Conservation (phyloP, 2,888 invertebrate species). For the Synanthedon tipuliformis region DNA sequence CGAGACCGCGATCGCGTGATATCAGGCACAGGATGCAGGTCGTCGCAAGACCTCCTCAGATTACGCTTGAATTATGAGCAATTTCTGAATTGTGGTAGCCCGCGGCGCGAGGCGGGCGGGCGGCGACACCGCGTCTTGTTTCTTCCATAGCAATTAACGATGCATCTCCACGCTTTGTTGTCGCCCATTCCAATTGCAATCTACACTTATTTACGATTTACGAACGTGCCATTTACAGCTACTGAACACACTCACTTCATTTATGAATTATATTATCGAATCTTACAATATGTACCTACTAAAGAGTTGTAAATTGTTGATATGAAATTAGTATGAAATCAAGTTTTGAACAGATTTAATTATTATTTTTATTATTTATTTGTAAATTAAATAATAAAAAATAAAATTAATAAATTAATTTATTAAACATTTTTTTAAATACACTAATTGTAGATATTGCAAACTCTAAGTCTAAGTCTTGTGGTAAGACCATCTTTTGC, state of each 20-base stretch:
- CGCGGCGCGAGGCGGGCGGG: conserved; percentile 20
- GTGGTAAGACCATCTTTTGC: too few species aligned
- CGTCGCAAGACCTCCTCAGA: conserved; percentile 34
- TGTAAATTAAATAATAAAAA: too few species aligned
- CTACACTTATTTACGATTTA: background rate
- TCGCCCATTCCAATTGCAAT: conserved; percentile 3
- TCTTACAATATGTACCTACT: too few species aligned
- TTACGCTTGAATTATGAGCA: conserved; percentile 55
- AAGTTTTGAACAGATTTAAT: too few species aligned
- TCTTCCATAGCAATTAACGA: conserved; percentile 13
- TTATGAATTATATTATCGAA: too few species aligned
- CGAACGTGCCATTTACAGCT: background rate
- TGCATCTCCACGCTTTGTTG: conserved; percentile 6
- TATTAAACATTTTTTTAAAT: too few species aligned
- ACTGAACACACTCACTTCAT: background rate
- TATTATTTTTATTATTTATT: too few species aligned
- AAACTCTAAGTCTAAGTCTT: too few species aligned
- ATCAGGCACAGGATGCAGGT: conserved; percentile 48
- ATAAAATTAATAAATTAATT: too few species aligned
- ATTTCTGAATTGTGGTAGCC: conserved; percentile 39
- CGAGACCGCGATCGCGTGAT: conserved; percentile 24
- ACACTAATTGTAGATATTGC: too few species aligned
- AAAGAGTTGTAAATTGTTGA: too few species aligned
- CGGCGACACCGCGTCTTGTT: conserved; percentile 8
- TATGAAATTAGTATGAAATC: too few species aligned